Evolutionary conservation across 2,113 vertebrate genomes (phyloP).

Genomic region (Python bivittatus): DNA sequence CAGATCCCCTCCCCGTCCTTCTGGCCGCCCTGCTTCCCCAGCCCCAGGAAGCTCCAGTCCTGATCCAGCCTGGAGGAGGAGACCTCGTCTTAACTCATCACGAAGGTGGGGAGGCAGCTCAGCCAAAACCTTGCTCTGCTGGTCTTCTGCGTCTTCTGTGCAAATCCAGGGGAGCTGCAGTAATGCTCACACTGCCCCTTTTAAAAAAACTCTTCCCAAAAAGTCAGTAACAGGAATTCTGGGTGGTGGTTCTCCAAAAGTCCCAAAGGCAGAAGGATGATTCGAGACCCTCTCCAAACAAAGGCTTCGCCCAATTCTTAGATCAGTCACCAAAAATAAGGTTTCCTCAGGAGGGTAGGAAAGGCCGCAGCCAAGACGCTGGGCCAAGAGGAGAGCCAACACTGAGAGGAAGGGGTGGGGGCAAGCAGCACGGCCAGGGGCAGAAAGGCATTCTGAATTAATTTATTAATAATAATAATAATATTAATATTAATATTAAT

Average conservation of each 20-base stretch:
- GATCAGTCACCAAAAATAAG: constrained; percentile 29
- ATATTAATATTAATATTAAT: constrained; percentile 53
- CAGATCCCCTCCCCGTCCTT: not conserved
- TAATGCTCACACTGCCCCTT: constrained; percentile 14
- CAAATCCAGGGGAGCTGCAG: constrained; percentile 55
- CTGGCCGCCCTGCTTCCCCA: not conserved
- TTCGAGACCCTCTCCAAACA: constrained; percentile 26
- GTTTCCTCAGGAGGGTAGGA: not conserved
- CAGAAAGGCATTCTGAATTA: constrained; percentile 71
- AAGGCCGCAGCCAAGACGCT: not conserved
- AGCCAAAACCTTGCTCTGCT: constrained; percentile 41
- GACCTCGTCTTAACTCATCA: no score
- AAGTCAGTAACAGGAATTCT: constrained; percentile 42
- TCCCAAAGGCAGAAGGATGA: constrained; percentile 49
- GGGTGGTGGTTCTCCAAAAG: constrained; percentile 38
- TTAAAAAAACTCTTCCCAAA: constrained; percentile 47
- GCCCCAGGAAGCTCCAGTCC: not conserved
- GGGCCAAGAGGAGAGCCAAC: constrained; percentile 57
- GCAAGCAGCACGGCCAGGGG: constrained; percentile 37
- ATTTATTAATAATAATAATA: constrained; percentile 69
- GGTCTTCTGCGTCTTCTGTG: constrained; percentile 65
- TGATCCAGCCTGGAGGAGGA: not conserved
- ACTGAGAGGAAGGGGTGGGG: constrained; percentile 60
- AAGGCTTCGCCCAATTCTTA: constrained; percentile 39
- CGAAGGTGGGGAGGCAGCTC: not conserved